A percentile compares a stretch with the other conserved stretches of the same genome.
phyloP scores from a whole-genome alignment of 2,113 vertebrate genomes.

The Oreochromis spilurus region DNA sequence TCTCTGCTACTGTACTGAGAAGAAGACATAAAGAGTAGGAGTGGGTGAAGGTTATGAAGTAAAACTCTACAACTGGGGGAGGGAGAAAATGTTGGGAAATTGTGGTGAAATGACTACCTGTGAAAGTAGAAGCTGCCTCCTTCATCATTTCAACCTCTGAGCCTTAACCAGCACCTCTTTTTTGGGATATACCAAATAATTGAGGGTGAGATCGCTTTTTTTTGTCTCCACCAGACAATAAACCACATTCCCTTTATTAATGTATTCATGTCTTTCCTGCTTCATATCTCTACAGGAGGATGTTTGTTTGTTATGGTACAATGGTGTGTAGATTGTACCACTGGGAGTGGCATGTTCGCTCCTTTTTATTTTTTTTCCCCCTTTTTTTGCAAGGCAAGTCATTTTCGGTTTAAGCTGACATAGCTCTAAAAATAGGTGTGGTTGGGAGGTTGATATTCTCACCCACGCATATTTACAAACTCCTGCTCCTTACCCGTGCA shows the following conservation, averaged over 20 bases:
- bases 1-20: constrained; percentile 58
- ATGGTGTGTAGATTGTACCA: not conserved
- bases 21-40: constrained; percentile 1
- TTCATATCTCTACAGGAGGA: not conserved
- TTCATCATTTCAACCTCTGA: not conserved
- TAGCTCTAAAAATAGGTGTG: constrained; percentile 65
- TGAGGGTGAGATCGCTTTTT: not conserved
- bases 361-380: not conserved
- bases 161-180: not conserved
- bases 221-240: not conserved
- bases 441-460: constrained; percentile 51
- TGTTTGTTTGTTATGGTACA: constrained; percentile 24
- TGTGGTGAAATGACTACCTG: not conserved
- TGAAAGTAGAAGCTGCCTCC: not conserved
- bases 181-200: not conserved
- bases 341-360: not conserved
- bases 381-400: not conserved
- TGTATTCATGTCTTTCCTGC: not conserved
- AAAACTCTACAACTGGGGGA: not conserved
- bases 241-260: constrained; percentile 32
- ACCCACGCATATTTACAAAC: constrained; percentile 39
- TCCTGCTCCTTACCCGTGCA: constrained; percentile 2
- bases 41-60: constrained; percentile 23
- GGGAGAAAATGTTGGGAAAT: constrained; percentile 19
- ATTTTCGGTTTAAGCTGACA: constrained; percentile 43